These are phyloP conservation scores for Myxocyprinus asiaticus DNA, from an alignment of 2,113 vertebrate genomes.

Conservation along the genomic window DNA sequence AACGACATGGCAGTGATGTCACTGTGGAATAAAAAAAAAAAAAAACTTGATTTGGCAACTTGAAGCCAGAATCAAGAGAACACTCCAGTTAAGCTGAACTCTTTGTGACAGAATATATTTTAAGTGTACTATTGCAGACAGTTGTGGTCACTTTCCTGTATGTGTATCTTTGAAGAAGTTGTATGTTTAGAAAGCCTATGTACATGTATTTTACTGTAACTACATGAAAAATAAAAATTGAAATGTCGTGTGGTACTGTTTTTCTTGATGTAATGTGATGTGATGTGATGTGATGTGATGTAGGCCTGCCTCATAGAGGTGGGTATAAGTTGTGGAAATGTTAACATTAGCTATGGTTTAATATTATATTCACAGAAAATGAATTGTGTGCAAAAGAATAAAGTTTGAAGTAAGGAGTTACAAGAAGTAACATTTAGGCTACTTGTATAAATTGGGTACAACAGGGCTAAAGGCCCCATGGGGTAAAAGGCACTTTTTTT, in stretches of 20 bases:
- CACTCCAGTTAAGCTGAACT: neutral
- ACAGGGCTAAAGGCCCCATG: no score
- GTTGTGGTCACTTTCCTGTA: slow-evolving; percentile 3
- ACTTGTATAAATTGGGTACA: no score
- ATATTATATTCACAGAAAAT: no score
- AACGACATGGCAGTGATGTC: slow-evolving; percentile 38
- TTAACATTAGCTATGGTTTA: neutral
- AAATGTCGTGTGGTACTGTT: no score
- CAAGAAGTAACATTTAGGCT: neutral
- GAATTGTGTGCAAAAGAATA: no score
- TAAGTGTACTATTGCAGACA: neutral
- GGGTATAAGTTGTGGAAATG: neutral
- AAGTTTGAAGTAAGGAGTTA: neutral
- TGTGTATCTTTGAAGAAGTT: neutral
- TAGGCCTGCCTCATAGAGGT: neutral
- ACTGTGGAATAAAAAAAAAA: slow-evolving; percentile 47
- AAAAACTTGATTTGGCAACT: slow-evolving; percentile 19
- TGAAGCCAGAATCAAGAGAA: slow-evolving; percentile 27
- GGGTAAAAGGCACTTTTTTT: no score
- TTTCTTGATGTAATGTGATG: no score
- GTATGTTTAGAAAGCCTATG: neutral
- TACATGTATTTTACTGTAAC: neutral
- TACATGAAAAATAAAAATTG: neutral
- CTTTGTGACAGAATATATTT: neutral
- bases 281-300: neutral